phyloP scores from a whole-genome alignment of 2,888 invertebrate species.

The Pammene aurita region DNA sequence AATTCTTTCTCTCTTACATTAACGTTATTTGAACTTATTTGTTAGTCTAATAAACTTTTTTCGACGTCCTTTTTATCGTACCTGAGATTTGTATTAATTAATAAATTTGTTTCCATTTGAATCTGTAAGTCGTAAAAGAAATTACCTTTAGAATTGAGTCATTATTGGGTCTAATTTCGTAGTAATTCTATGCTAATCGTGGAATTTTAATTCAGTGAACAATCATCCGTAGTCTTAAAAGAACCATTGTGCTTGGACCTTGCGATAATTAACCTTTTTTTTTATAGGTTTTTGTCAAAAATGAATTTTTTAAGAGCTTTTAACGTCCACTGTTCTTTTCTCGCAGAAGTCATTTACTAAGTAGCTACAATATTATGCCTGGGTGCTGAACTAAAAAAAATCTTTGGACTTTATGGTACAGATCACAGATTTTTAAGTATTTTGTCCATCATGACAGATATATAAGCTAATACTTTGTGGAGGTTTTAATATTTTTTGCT shows the following conservation, averaged over 20 bases:
- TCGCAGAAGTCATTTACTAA: too few species aligned
- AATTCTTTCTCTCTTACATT: background rate
- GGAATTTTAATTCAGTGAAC: background rate
- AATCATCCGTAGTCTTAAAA: background rate
- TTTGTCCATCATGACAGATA: too few species aligned
- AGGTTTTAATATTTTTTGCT: too few species aligned
- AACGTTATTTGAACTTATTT: too few species aligned
- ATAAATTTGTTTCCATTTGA: conserved; percentile 24
- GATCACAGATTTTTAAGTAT: too few species aligned
- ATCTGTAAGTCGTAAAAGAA: conserved; percentile 14
- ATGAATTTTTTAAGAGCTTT: too few species aligned
- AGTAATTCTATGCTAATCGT: conserved; percentile 19
- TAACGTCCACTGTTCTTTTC: too few species aligned
- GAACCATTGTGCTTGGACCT: background rate
- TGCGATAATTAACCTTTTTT: background rate
- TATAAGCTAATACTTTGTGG: too few species aligned
- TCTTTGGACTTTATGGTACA: too few species aligned
- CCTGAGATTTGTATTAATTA: conserved; percentile 7
- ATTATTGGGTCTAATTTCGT: conserved; percentile 8
- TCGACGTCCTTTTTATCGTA: background rate
- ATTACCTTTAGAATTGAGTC: conserved; percentile 13
- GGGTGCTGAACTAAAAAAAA: too few species aligned
- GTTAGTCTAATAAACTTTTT: background rate
- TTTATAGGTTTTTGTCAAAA: too few species aligned
- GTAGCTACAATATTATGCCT: too few species aligned